Evolutionary conservation across 1,140 invertebrate genomes (phyloP), one percentile per base, ranked within the genome.

Genomic region (Heliconius himera): DNA sequence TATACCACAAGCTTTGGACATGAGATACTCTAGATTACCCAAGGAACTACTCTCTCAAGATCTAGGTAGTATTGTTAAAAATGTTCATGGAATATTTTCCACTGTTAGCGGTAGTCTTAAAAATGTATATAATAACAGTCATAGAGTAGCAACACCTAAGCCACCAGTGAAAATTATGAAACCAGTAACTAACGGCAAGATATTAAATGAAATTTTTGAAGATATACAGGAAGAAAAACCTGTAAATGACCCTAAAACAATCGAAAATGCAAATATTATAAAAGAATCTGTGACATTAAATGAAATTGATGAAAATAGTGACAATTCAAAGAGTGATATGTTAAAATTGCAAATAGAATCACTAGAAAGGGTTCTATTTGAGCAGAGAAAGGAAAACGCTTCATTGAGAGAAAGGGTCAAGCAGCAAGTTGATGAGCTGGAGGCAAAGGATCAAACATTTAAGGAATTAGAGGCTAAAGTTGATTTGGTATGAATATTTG

Each of bases 201-300:
- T 93, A 46, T 90, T 94, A 86, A 92, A 88, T 79, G 90, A 94
- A 22, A 93, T 94, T 74, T 94, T 94, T 81, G 93, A 94, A 80
- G 90, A 93, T 82, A 81, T 84, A 75, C 66, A 83, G 1, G 79
- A 81, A n/a, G 79, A 80, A 22, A 82, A 81, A 29, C 26, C 49
- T 29, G 3, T 66, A 6, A 41, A 54, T 51, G 26, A 46, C 3
- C 18, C 74, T 18, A 70, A 70, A 70, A 29, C 8, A 49, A 38
- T n/a, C 3, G 66, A 41, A 2, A 71, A 77, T 70, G 54, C 41
- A 72, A 74, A 75, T 46, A 46, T 33, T 41, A 66, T 38, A 60
- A 0, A 22, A n/a, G 78, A 86, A 77, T 60, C 38, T 73, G 78
- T 38, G 56, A 38, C 54, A 79, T 26, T 20, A 46, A 84, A 82